Evolutionary conservation across 2,113 vertebrate genomes (phyloP).

Genomic region (Lophura nycthemera): DNA sequence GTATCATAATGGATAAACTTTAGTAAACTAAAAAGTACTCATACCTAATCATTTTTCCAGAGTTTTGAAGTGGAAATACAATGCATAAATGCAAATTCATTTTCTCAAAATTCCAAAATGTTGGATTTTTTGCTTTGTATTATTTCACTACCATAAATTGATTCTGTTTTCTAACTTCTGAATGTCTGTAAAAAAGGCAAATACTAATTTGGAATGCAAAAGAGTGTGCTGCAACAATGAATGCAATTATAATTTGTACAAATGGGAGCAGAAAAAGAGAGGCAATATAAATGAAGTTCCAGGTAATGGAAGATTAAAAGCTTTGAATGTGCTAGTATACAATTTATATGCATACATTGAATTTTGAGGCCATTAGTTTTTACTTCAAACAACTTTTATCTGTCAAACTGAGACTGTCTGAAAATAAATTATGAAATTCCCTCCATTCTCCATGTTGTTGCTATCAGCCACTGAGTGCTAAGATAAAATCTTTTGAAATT

Average conservation of each 20-base stretch:
- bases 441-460: not conserved
- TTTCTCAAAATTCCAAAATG: not conserved
- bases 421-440: not conserved
- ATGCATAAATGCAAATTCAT: not conserved
- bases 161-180: not conserved
- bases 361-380: not conserved
- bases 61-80: not conserved
- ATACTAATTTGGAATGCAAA: not conserved
- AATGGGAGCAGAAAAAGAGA: not conserved
- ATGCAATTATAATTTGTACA: not conserved
- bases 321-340: not conserved
- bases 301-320: not conserved
- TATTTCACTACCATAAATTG: not conserved
- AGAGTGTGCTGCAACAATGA: not conserved
- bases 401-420: not conserved
- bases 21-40: not conserved
- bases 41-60: not conserved
- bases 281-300: not conserved
- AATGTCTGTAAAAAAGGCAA: not conserved
- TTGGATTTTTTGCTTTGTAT: not conserved
- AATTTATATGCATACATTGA: too few relatives aligned
- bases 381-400: not conserved
- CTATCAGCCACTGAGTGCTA: not conserved
- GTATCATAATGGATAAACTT: not conserved
- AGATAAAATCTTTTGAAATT: not conserved